These are phyloP conservation scores for Diceros bicornis DNA, from an alignment of 2,797 vertebrate genomes.

Conservation along the genomic window DNA sequence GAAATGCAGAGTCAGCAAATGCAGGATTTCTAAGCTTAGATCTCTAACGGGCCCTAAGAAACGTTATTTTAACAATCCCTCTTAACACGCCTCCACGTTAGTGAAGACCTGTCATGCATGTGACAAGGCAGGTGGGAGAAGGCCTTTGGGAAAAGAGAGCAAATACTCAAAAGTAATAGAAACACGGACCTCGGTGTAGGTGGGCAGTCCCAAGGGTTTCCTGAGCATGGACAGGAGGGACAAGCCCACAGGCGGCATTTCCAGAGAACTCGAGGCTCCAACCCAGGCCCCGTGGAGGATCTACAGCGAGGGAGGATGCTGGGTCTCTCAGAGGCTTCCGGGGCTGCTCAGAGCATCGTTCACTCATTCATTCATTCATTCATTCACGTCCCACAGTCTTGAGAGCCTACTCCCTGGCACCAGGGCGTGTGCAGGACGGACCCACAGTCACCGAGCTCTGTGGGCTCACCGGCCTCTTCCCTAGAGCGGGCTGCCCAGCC, in stretches of 20 bases:
- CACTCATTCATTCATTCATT: rapidly evolving
- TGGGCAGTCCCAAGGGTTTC: no score
- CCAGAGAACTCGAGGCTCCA: no score
- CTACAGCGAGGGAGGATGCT: neutral
- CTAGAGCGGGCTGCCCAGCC: neutral
- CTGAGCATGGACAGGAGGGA: no score
- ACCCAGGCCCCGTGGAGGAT: neutral
- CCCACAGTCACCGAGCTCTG: no score
- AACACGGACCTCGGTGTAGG: no score
- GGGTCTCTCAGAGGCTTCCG: neutral
- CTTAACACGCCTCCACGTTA: no score
- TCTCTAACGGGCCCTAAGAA: neutral
- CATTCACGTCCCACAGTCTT: rapidly evolving
- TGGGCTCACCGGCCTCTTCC: rapidly evolving
- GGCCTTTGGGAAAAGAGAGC: no score
- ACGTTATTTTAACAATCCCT: neutral
- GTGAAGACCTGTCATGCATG: no score
- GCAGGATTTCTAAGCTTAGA: neutral
- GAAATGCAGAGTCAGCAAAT: no score
- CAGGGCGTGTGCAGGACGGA: rapidly evolving
- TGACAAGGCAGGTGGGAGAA: no score
- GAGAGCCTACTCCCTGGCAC: neutral
- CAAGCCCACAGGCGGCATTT: neutral
- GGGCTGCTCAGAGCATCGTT: neutral
- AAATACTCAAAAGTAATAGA: no score